Percentiles rank a stretch among this genome's conserved stretches.
Evolutionary conservation across 1,140 invertebrate species (phyloP).

Genomic region (Paraescarpia echinospica): DNA sequence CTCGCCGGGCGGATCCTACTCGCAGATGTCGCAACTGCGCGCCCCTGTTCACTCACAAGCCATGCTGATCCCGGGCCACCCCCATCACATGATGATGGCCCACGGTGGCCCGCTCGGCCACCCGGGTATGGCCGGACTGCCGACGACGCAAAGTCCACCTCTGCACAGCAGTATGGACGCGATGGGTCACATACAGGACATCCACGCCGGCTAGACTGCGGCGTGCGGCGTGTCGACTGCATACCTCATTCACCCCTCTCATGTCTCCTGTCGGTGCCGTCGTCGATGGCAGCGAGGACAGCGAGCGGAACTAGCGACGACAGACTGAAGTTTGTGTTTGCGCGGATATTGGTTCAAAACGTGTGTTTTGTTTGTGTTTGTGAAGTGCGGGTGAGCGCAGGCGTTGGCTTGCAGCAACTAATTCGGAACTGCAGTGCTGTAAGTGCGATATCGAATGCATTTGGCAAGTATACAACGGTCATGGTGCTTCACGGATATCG

Average conservation of each 20-base stretch:
- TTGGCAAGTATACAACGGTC: not conserved
- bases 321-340: not conserved
- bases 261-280: not conserved
- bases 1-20: slow-evolving; percentile 55
- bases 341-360: not conserved
- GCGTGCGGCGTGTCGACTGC: not conserved
- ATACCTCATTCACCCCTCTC: not conserved
- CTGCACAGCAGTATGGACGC: slow-evolving; percentile 57
- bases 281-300: not conserved
- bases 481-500: not conserved
- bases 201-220: slow-evolving; percentile 58
- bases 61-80: slow-evolving; percentile 62
- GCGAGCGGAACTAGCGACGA: not conserved
- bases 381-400: not conserved
- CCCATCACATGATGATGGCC: slow-evolving; percentile 60
- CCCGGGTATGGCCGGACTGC: slow-evolving; percentile 37
- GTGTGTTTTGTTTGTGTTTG: not conserved
- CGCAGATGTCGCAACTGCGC: slow-evolving; percentile 60
- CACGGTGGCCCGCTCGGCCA: slow-evolving; percentile 48
- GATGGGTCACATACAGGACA: slow-evolving; percentile 62
- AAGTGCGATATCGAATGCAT: not conserved
- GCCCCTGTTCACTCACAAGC: slow-evolving; percentile 62
- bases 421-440: not conserved
- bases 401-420: not conserved
- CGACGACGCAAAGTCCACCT: slow-evolving; percentile 58